A percentile compares a stretch with the other conserved stretches of the same genome.
These are phyloP conservation scores for Drosophila suzukii DNA, from an alignment of 1,140 invertebrate genomes.

Conservation along the genomic window DNA sequence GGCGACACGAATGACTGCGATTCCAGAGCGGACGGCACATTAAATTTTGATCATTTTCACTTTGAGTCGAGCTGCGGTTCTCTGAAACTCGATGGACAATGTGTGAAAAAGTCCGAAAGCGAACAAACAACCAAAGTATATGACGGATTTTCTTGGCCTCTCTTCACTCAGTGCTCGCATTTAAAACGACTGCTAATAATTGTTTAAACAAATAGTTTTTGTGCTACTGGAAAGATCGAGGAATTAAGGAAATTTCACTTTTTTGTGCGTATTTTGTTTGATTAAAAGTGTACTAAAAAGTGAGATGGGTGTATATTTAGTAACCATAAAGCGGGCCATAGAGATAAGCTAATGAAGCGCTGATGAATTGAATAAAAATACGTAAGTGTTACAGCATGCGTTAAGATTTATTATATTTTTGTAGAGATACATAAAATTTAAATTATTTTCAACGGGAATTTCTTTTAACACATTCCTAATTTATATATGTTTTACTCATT, in stretches of 20 bases:
- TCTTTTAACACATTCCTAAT: no score
- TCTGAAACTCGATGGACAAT: slow-evolving; percentile 32
- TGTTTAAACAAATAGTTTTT: slow-evolving; percentile 57
- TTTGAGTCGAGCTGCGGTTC: slow-evolving; percentile 40
- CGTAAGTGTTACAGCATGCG: not conserved
- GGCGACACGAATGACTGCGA: slow-evolving; percentile 74
- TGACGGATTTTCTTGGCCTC: slow-evolving; percentile 16
- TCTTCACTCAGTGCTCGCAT: slow-evolving; percentile 38
- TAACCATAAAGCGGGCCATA: slow-evolving; percentile 2
- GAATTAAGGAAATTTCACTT: slow-evolving; percentile 69
- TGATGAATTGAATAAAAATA: not conserved
- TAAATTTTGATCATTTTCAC: slow-evolving; percentile 77
- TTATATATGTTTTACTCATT: not conserved
- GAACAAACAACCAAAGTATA: slow-evolving; percentile 12
- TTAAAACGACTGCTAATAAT: slow-evolving; percentile 52
- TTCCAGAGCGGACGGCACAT: slow-evolving; percentile 49
- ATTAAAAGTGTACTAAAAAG: slow-evolving; percentile 28
- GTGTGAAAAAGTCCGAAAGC: slow-evolving; percentile 54
- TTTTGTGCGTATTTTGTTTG: slow-evolving; percentile 52
- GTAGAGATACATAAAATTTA: not conserved
- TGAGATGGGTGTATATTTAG: slow-evolving; percentile 1
- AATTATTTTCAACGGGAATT: not conserved
- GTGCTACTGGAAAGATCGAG: slow-evolving; percentile 40
- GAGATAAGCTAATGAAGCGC: slow-evolving; percentile 20
- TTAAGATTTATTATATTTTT: not conserved